Evolutionary conservation across 2,113 vertebrate genomes (phyloP), one percentile per base, ranked within the genome.

Genomic region (Eurypyga helias): DNA sequence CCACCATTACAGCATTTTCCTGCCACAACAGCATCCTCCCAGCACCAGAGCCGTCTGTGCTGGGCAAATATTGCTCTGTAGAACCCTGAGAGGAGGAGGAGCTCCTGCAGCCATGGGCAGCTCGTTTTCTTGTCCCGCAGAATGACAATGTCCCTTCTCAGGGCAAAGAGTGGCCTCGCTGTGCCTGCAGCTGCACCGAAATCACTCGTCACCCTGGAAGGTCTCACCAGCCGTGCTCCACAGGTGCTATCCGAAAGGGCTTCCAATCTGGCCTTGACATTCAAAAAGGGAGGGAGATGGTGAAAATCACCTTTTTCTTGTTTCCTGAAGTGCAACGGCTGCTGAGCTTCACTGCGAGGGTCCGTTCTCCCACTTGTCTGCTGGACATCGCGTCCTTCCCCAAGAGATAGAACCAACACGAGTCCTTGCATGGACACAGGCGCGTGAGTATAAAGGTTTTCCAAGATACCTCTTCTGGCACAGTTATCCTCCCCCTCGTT

Each of bases 401-500:
- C 0, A 0, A 7, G 43, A 10, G 17, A 3, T 18, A 5, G 33
- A 72, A 2, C 21, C 3, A 0, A 5, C 13, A 4, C 15, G 15
- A 66, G 11, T 26, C 69, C 33, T 28, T 23, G 31, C 10, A 20
- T 24, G n/a, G 51, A 8, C 33, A 8, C 33, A 7, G 26, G 11
- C 7, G 1, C n/a, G 23, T 4, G 8, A 10, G 62, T 41, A n/a
- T 4, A 36, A 16, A 76, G 70, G 36, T 29, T 4, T 82, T 91
- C 85, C 79, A 9, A 78, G 62, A 51, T 17, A 64, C 46, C 9
- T 18, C n/a, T 60, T 25, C 52, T 24, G 73, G 54, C 45, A 49
- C 43, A 33, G 73, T 31, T 17, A 7, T 38, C 76, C 65, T 83
- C 62, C 80, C 54, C 49, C 45, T 78, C 11, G 45, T 36, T 34